phyloP scores from a whole-genome alignment of 2,797 vertebrate species.

The Acanthurus leucopareius region DNA sequence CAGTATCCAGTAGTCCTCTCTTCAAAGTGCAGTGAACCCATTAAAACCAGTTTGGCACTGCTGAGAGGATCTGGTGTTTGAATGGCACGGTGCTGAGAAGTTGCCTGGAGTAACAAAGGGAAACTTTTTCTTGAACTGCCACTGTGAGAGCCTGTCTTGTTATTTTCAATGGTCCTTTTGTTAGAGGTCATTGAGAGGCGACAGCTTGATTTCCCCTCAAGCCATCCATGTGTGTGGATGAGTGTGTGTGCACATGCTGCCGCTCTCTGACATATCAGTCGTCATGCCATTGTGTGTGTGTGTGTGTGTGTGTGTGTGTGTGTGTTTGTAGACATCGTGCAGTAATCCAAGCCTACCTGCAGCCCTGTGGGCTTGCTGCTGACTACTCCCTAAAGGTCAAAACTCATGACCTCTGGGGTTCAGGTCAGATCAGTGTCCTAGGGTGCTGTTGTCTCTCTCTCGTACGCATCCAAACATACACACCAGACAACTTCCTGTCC shows the following conservation, averaged over 20 bases:
- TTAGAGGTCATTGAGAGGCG: constrained; percentile 77
- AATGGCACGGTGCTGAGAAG: constrained; percentile 57
- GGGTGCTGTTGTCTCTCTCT: constrained; percentile 56
- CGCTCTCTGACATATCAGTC: constrained; percentile 63
- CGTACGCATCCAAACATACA: constrained; percentile 19
- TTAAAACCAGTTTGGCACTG: constrained; percentile 45
- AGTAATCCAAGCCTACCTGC: constrained; percentile 72
- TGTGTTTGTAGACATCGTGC: constrained; percentile 47
- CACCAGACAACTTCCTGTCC: not conserved
- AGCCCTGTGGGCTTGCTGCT: constrained; percentile 57
- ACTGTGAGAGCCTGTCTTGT: constrained; percentile 75
- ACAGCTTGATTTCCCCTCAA: constrained; percentile 79
- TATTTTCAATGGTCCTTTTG: constrained; percentile 84
- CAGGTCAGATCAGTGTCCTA: constrained; percentile 57
- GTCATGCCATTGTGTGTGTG: constrained; percentile 43
- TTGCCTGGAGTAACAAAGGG: constrained; percentile 69
- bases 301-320: constrained; percentile 42
- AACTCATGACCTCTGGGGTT: constrained; percentile 62
- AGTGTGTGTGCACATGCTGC: constrained; percentile 47
- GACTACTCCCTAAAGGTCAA: constrained; percentile 62
- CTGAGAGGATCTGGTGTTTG: constrained; percentile 53
- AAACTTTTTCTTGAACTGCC: constrained; percentile 72
- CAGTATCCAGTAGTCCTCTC: constrained; percentile 37
- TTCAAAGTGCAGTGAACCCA: constrained; percentile 52
- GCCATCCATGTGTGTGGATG: constrained; percentile 54